These are phyloP conservation scores for Hirtodrosophila confusa DNA, from an alignment of 2,888 invertebrate genomes.

Conservation along the genomic window DNA sequence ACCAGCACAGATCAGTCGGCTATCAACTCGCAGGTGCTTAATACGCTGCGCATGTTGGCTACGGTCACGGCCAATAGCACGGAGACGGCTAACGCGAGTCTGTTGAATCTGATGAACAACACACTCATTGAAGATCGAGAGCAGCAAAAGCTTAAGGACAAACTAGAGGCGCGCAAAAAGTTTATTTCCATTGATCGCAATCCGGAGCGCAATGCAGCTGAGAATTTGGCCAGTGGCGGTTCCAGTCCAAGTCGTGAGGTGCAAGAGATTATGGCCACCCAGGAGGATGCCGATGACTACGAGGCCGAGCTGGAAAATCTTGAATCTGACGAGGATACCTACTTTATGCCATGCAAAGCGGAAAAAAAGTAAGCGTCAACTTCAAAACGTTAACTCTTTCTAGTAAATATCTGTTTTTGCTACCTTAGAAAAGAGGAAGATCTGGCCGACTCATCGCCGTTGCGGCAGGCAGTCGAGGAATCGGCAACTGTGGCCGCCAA, in stretches of 20 bases:
- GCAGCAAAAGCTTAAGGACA: slow-evolving; percentile 82
- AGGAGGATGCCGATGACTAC: slow-evolving; percentile 83
- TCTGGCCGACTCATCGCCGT: slow-evolving; percentile 46
- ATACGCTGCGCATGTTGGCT: slow-evolving; percentile 84
- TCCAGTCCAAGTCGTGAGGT: slow-evolving; percentile 96
- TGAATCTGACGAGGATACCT: slow-evolving; percentile 57
- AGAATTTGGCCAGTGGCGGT: slow-evolving; percentile 89
- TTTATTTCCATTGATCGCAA: slow-evolving; percentile 80
- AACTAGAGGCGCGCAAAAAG: slow-evolving; percentile 80
- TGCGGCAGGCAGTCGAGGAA: slow-evolving; percentile 41
- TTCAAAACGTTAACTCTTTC: background rate
- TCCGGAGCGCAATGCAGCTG: slow-evolving; percentile 74
- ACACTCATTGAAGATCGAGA: slow-evolving; percentile 83
- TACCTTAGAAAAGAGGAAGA: slow-evolving; percentile 47
- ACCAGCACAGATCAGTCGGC: slow-evolving; percentile 28
- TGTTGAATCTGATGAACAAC: slow-evolving; percentile 82
- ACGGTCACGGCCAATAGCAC: slow-evolving; percentile 77
- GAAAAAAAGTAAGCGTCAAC: slow-evolving; percentile 36
- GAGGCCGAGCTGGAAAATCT: slow-evolving; percentile 51
- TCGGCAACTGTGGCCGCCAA: slow-evolving; percentile 6
- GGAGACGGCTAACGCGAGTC: slow-evolving; percentile 78
- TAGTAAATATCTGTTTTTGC: background rate
- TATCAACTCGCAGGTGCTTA: slow-evolving; percentile 83
- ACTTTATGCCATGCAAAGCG: slow-evolving; percentile 29
- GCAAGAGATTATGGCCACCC: slow-evolving; percentile 92